phyloP scores from a whole-genome alignment of 2,888 invertebrate species.

The Napeogenes sylphis region DNA sequence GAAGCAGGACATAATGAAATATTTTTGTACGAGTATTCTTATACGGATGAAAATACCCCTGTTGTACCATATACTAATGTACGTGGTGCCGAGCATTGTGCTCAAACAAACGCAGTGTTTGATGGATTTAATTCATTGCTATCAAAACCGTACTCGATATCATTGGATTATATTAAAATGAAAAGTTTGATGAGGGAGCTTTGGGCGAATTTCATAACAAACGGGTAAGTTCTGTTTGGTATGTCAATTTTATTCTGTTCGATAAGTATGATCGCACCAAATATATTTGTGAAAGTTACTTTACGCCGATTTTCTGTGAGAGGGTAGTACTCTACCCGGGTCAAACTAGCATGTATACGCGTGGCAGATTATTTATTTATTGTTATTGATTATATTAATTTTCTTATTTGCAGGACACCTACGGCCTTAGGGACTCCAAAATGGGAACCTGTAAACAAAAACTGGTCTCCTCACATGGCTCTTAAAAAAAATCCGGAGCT shows the following conservation, averaged over 20 bases:
- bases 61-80: conserved; percentile 35
- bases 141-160: conserved; percentile 33
- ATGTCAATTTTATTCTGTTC: not conserved
- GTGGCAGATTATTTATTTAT: not conserved
- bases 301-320: too few species aligned
- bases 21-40: conserved; percentile 50
- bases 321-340: too few species aligned
- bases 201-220: conserved; percentile 47
- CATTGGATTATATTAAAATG: conserved; percentile 36
- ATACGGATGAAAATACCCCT: conserved; percentile 38
- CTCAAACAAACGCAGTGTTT: not conserved
- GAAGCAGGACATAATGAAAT: conserved; percentile 45
- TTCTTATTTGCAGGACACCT: conserved; percentile 38
- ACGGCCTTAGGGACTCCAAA: conserved; percentile 36
- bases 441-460: conserved; percentile 37
- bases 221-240: not conserved
- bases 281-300: not conserved
- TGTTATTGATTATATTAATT: not conserved
- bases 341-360: not conserved
- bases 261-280: not conserved
- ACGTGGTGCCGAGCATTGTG: conserved; percentile 20
- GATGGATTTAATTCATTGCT: not conserved
- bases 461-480: conserved; percentile 39
- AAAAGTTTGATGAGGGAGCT: conserved; percentile 39
- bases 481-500: conserved; percentile 36